Evolutionary conservation across 1,140 invertebrate genomes (phyloP).

Genomic region (Nasonia giraulti): DNA sequence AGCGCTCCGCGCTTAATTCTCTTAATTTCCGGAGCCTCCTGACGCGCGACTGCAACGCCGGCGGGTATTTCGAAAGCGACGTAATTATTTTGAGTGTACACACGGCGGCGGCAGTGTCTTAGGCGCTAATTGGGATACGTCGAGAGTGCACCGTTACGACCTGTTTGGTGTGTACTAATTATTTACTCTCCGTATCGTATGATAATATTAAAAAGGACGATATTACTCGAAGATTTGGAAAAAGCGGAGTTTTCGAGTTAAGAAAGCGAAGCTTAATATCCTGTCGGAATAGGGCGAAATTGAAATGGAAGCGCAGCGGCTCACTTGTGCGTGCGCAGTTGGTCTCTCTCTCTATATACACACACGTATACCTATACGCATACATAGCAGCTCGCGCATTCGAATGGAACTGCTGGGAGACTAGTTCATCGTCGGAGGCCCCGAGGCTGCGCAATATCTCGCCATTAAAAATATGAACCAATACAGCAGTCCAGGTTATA

Average conservation of each 20-base stretch:
- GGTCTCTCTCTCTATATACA: not conserved
- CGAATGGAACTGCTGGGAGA: not conserved
- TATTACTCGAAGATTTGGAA: too few relatives aligned
- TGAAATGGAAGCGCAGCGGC: too few relatives aligned
- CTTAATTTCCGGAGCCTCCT: not conserved
- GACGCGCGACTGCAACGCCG: not conserved
- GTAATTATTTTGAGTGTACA: not conserved
- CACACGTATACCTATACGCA: not conserved
- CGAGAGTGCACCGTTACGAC: too few relatives aligned
- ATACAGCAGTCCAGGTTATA: not conserved
- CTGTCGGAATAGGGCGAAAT: too few relatives aligned
- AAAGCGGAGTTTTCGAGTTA: too few relatives aligned
- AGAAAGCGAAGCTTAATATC: too few relatives aligned
- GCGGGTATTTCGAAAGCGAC: not conserved
- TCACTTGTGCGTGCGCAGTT: not conserved
- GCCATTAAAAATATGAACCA: constrained; percentile 12
- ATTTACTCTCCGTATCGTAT: not conserved
- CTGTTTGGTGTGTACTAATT: not conserved
- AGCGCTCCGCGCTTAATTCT: not conserved
- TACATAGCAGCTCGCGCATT: not conserved
- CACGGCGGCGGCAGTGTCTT: not conserved
- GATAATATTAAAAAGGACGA: too few relatives aligned
- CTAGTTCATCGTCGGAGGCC: not conserved
- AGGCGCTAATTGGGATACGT: not conserved
- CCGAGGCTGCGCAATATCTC: constrained; percentile 5